A percentile compares a stretch with the other conserved stretches of the same genome.
phyloP scores from a whole-genome alignment of 2,888 invertebrate genomes.

The Heterodera filipjevi region DNA sequence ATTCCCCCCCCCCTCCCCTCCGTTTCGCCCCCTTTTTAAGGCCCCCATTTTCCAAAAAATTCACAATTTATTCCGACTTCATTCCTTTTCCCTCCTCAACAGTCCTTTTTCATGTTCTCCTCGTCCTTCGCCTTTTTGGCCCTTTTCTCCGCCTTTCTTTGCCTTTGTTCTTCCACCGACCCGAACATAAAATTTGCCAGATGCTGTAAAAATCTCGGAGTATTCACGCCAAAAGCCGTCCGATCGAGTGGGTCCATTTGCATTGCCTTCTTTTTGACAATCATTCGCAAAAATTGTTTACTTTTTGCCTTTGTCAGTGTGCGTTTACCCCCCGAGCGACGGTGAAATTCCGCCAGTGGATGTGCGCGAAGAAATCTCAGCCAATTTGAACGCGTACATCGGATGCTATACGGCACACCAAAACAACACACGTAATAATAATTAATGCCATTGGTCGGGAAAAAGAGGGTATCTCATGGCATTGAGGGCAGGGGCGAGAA shows the following conservation, averaged over 20 bases:
- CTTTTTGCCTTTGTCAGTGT: background rate
- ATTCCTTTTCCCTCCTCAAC: no score
- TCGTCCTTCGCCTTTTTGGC: background rate
- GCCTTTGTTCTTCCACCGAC: background rate
- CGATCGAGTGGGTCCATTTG: background rate
- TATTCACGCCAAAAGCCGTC: background rate
- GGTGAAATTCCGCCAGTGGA: background rate
- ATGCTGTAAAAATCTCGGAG: background rate
- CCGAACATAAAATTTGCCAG: background rate
- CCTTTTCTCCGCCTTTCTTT: background rate
- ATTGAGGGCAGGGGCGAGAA: background rate
- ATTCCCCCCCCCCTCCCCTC: no score
- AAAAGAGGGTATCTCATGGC: background rate
- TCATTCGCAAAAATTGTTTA: background rate
- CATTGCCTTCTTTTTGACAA: background rate
- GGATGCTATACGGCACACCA: background rate
- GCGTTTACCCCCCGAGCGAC: background rate
- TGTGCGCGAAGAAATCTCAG: background rate
- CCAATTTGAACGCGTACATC: background rate
- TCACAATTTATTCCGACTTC: no score
- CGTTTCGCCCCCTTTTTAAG: no score
- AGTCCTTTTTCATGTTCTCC: background rate
- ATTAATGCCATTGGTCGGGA: background rate
- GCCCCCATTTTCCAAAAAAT: no score
- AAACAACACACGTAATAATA: background rate